Conservation (phyloP, 2,113 vertebrate genomes). For the Vanacampus margaritifer region DNA sequence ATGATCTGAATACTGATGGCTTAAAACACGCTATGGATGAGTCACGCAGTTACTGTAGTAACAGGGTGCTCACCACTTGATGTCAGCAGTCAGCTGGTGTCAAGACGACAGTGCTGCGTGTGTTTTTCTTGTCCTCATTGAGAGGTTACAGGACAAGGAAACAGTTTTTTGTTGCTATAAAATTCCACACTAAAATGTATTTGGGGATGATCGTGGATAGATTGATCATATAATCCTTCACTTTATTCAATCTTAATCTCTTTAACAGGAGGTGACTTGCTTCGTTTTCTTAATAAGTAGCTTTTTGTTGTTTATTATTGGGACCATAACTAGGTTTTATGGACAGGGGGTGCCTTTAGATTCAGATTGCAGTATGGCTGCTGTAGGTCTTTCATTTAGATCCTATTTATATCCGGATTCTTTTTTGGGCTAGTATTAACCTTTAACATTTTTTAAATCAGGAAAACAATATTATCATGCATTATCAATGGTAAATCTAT, state of each 20-base stretch:
- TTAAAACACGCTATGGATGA: background rate
- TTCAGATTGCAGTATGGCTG: too few species aligned
- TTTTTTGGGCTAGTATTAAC: too few species aligned
- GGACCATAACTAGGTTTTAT: too few species aligned
- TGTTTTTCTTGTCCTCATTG: background rate
- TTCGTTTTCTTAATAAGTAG: background rate
- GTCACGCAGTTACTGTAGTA: background rate
- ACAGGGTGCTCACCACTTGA: background rate
- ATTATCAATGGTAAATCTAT: too few species aligned
- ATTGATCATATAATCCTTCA: background rate
- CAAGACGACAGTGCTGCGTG: background rate
- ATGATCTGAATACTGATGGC: background rate
- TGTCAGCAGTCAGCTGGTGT: conserved; percentile 2
- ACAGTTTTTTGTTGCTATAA: background rate
- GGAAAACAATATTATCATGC: too few species aligned
- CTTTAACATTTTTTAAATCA: too few species aligned
- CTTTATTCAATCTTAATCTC: background rate
- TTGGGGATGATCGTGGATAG: background rate
- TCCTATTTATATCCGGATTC: too few species aligned
- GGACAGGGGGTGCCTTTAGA: too few species aligned
- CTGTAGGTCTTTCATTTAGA: too few species aligned
- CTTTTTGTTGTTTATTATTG: too few species aligned
- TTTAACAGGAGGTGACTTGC: background rate
- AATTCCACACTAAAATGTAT: background rate
- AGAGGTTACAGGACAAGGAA: background rate